Evolutionary conservation across 2,113 vertebrate species (phyloP).

Genomic region (Cyanocitta stelleri): DNA sequence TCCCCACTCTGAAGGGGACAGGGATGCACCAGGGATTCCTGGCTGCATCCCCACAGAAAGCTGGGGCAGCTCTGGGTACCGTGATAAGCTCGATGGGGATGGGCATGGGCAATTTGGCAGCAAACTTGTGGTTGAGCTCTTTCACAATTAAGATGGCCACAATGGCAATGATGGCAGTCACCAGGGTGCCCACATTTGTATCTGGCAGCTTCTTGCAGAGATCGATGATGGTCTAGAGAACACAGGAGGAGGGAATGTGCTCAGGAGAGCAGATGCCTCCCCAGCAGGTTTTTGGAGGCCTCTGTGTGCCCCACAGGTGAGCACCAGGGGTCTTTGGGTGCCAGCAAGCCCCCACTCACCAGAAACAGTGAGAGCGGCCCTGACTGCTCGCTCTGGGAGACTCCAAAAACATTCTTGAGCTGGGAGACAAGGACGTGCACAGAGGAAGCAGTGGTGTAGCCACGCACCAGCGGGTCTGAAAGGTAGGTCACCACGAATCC

Average conservation of each 20-base stretch:
- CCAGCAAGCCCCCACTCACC: conserved; percentile 71
- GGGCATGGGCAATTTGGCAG: conserved; percentile 77
- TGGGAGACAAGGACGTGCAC: conserved; percentile 91
- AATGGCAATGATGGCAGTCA: conserved; percentile 80
- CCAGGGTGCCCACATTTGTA: conserved; percentile 74
- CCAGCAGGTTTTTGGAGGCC: not conserved
- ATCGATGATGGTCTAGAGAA: conserved; percentile 77
- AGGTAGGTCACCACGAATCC: conserved; percentile 96
- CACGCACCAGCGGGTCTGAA: conserved; percentile 89
- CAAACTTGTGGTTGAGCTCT: conserved; percentile 78
- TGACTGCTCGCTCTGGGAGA: conserved; percentile 67
- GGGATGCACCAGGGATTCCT: not conserved
- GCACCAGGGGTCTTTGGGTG: not conserved
- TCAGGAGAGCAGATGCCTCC: not conserved
- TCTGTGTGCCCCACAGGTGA: not conserved
- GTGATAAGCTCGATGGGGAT: conserved; percentile 88
- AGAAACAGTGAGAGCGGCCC: conserved; percentile 83
- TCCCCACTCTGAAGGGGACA: not conserved
- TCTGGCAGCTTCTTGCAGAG: conserved; percentile 75
- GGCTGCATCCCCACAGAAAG: not conserved
- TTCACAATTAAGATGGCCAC: conserved; percentile 80
- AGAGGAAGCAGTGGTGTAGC: conserved; percentile 88
- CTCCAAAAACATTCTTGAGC: conserved; percentile 89
- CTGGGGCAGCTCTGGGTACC: conserved; percentile 59
- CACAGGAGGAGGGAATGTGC: not conserved